phyloP scores from a whole-genome alignment of 2,888 invertebrate species.

The Orchesella flavescens region DNA sequence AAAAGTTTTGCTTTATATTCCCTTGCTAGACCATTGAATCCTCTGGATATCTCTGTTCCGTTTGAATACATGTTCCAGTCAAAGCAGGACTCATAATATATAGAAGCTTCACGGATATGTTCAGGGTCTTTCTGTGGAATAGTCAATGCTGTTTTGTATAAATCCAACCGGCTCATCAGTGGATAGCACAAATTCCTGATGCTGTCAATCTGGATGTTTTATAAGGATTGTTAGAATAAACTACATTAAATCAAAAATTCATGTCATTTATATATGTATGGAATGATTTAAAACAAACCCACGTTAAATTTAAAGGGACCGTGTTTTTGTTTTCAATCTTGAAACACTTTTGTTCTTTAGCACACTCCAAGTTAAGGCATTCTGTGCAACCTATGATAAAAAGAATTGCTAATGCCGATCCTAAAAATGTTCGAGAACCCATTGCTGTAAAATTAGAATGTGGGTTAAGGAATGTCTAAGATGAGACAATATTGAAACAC shows the following conservation, averaged over 20 bases:
- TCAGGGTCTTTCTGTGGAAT: neutral
- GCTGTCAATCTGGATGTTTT: neutral
- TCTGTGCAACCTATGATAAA: neutral
- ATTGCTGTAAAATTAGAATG: too few relatives aligned
- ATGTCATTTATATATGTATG: too few relatives aligned
- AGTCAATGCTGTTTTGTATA: conserved; percentile 2
- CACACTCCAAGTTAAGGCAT: neutral
- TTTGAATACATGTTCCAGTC: conserved; percentile 11
- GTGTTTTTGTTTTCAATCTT: conserved; percentile 6
- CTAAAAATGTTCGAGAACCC: too few relatives aligned
- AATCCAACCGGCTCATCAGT: conserved; percentile 1
- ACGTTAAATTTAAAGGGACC: conserved; percentile 3
- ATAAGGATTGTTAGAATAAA: too few relatives aligned
- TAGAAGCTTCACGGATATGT: neutral
- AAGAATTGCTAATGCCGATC: neutral
- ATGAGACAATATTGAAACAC: too few relatives aligned
- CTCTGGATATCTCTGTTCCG: neutral
- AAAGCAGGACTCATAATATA: conserved; percentile 34
- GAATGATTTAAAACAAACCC: conserved; percentile 17
- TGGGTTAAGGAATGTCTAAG: too few relatives aligned
- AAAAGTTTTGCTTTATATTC: neutral
- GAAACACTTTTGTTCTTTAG: conserved; percentile 23
- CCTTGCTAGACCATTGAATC: conserved; percentile 9
- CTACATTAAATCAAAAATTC: too few relatives aligned
- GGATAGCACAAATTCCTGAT: conserved; percentile 15